These are phyloP conservation scores for Pseudorhombus dupliciocellatus DNA, from an alignment of 2,113 vertebrate genomes.

Conservation along the genomic window DNA sequence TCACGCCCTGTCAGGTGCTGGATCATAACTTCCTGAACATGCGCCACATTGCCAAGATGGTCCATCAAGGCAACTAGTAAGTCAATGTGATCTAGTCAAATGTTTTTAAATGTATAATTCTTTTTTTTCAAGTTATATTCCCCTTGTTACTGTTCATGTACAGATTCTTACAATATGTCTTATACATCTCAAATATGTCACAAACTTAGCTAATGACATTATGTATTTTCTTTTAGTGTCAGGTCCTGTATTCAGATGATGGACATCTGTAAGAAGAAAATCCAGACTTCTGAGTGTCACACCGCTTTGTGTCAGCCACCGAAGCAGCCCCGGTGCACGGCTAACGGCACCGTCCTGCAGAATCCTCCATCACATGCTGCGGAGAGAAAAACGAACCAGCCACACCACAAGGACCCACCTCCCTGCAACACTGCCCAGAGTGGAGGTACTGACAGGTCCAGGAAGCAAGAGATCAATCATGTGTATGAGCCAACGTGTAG, in stretches of 20 bases:
- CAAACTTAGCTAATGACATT: too few species aligned
- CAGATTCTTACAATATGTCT: too few species aligned
- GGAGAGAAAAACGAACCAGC: background rate
- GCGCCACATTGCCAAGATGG: background rate
- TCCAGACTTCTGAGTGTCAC: background rate
- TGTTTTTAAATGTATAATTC: background rate
- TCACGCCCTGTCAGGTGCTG: slow-evolving; percentile 1
- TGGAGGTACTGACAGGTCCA: background rate
- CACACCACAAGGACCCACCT: background rate
- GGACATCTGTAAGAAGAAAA: background rate
- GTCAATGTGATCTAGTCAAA: background rate
- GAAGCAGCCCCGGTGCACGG: background rate
- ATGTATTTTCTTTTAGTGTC: background rate
- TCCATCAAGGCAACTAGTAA: background rate
- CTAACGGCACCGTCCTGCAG: background rate
- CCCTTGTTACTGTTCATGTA: background rate
- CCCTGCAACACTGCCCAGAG: background rate
- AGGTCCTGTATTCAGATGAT: background rate
- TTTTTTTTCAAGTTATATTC: background rate
- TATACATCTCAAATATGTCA: too few species aligned
- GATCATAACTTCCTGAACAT: slow-evolving; percentile 4
- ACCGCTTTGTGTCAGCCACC: background rate
- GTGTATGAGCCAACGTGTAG: too few species aligned
- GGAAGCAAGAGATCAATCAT: too few species aligned
- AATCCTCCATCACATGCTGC: background rate